These are phyloP conservation scores for Lithophane socia DNA, from an alignment of 2,888 invertebrate genomes.

Conservation along the genomic window DNA sequence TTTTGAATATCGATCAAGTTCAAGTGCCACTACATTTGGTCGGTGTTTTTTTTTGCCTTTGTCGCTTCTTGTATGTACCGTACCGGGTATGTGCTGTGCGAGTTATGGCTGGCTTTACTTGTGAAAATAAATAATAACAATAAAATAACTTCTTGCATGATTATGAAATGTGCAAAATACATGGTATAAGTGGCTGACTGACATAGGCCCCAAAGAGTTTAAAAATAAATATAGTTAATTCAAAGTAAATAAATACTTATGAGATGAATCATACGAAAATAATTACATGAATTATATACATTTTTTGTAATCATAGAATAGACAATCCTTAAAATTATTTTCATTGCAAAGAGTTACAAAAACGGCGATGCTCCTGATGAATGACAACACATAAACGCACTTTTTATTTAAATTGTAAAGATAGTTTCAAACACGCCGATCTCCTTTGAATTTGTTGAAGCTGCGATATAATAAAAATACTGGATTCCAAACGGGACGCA, in stretches of 20 bases:
- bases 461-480: slow-evolving; percentile 68
- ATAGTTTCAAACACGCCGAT: slow-evolving; percentile 55
- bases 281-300: slow-evolving; percentile 2
- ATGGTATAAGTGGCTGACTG: background rate
- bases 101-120: background rate
- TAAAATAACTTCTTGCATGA: background rate
- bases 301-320: slow-evolving; percentile 19
- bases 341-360: slow-evolving; percentile 19
- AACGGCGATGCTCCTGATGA: slow-evolving; percentile 25
- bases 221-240: background rate
- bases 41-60: slow-evolving; percentile 38
- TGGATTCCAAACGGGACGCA: slow-evolving; percentile 66
- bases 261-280: background rate
- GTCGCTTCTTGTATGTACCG: background rate
- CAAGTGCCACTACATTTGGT: slow-evolving; percentile 74
- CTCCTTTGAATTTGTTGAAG: slow-evolving; percentile 59
- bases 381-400: slow-evolving; percentile 44
- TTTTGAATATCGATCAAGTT: slow-evolving; percentile 84
- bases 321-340: background rate
- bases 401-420: slow-evolving; percentile 60
- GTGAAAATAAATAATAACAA: background rate
- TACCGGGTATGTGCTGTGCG: background rate
- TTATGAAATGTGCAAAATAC: background rate
- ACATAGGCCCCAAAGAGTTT: background rate
- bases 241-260: background rate